Percentiles rank a stretch among this genome's conserved stretches.
These are phyloP conservation scores for Andrena cerasifolii DNA, from an alignment of 1,140 invertebrate genomes.

Conservation along the genomic window DNA sequence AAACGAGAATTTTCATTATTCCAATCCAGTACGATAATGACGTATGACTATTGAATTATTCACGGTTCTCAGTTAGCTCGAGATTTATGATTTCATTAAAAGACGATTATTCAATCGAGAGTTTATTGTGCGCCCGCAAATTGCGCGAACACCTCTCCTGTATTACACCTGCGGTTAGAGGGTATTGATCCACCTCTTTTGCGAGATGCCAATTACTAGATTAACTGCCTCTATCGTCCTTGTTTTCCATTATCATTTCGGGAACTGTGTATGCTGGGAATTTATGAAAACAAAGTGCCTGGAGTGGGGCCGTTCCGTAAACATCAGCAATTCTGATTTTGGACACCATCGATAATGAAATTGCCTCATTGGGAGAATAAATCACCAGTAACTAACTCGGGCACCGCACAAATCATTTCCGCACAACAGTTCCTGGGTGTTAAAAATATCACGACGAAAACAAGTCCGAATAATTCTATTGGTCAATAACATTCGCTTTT, in stretches of 20 bases:
- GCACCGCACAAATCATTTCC: too few relatives aligned
- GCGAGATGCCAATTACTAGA: neutral
- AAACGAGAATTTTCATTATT: too few relatives aligned
- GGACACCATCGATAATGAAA: neutral
- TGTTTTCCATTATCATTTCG: constrained; percentile 3
- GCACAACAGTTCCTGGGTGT: too few relatives aligned
- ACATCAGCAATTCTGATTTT: neutral
- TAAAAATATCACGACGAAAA: too few relatives aligned
- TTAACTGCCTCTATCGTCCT: constrained; percentile 1
- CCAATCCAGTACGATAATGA: too few relatives aligned
- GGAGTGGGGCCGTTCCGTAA: neutral
- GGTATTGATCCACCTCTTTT: constrained; percentile 14
- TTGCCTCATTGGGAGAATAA: neutral
- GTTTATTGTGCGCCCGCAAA: neutral
- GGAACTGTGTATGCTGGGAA: neutral
- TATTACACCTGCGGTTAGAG: neutral
- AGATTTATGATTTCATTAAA: neutral
- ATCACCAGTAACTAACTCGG: neutral
- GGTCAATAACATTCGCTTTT: too few relatives aligned
- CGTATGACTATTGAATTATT: neutral
- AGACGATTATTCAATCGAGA: neutral
- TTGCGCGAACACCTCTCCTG: neutral
- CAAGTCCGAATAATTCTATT: too few relatives aligned
- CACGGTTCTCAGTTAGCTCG: too few relatives aligned
- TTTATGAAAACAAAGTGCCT: neutral